A percentile compares a stretch with the other conserved stretches of the same genome.
Evolutionary conservation across 2,113 vertebrate species (phyloP).

Genomic region (Heptranchias perlo): DNA sequence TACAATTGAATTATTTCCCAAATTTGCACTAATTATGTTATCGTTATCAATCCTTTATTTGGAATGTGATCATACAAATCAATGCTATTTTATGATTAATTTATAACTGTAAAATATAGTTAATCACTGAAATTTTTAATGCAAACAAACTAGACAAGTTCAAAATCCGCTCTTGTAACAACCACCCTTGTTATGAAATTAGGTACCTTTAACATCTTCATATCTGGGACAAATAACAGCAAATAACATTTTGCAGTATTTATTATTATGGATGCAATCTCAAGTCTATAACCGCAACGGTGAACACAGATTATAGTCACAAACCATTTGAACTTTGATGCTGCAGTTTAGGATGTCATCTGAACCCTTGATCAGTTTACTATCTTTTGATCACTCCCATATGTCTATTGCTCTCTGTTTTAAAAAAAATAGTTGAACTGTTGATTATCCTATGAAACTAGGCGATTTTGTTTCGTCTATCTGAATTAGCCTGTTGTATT

Average conservation of each 20-base stretch:
- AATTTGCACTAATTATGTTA: not conserved
- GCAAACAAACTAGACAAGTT: not conserved
- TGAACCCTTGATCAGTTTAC: too few species aligned
- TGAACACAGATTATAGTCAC: too few species aligned
- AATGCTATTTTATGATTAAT: not conserved
- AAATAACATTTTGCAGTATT: not conserved
- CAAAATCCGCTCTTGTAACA: not conserved
- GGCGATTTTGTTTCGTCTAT: too few species aligned
- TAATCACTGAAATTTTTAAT: not conserved
- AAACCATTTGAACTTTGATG: too few species aligned
- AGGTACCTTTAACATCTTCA: not conserved
- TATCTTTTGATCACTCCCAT: too few species aligned
- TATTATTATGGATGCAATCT: not conserved
- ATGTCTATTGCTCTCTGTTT: too few species aligned
- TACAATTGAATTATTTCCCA: not conserved
- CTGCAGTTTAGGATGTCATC: too few species aligned
- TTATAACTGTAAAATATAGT: not conserved
- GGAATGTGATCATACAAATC: not conserved
- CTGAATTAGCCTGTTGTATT: too few species aligned
- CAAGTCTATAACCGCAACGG: not conserved
- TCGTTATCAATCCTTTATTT: not conserved
- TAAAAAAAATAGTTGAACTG: too few species aligned
- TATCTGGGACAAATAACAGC: not conserved
- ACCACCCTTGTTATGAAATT: not conserved
- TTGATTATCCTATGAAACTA: too few species aligned